Conservation (phyloP, 2,113 vertebrate genomes). For the Acrocephalus arundinaceus region DNA sequence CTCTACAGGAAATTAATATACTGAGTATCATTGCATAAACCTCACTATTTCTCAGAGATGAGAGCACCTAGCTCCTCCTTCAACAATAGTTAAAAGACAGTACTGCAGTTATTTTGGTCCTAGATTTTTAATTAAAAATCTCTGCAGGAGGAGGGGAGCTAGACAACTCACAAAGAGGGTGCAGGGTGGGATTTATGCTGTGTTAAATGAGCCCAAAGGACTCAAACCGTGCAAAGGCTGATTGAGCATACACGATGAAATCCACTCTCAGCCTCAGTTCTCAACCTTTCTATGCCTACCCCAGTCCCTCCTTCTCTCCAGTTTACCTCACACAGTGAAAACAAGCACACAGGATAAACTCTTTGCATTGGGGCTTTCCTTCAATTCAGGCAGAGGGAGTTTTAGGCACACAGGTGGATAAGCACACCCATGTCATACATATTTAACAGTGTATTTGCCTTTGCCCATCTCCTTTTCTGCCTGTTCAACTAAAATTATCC, state of each 20-base stretch:
- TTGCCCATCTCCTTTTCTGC: neutral
- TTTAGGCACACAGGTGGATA: neutral
- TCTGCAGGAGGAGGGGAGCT: constrained; percentile 20
- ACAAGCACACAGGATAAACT: neutral
- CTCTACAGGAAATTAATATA: neutral
- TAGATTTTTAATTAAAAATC: constrained; percentile 60
- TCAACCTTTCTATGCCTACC: neutral
- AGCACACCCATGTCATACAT: neutral
- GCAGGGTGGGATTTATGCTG: constrained; percentile 1
- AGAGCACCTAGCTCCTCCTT: neutral
- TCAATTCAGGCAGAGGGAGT: neutral
- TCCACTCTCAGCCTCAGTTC: neutral
- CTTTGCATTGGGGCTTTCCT: neutral
- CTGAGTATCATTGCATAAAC: neutral
- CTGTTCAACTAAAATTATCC: neutral
- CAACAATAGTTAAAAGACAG: neutral
- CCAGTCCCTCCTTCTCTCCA: neutral
- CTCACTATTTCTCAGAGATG: neutral
- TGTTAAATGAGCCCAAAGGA: constrained; percentile 29
- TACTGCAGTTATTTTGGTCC: neutral
- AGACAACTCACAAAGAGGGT: neutral
- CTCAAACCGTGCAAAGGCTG: neutral
- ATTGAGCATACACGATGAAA: neutral
- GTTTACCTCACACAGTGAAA: neutral
- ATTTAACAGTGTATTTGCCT: neutral